Conservation (phyloP, 1,140 invertebrate species). For the Nasonia giraulti region DNA sequence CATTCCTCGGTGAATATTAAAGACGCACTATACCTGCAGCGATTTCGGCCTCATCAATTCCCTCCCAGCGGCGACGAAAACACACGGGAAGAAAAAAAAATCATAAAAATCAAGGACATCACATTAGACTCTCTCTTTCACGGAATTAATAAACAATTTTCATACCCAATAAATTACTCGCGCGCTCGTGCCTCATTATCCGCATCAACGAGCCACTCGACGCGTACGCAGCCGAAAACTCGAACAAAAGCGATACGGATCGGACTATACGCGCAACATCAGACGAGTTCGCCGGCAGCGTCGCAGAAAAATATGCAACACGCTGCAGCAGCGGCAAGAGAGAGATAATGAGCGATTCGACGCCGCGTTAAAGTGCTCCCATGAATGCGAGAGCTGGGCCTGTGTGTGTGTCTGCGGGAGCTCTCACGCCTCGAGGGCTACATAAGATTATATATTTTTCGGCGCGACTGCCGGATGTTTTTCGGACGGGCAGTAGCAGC, state of each 20-base stretch:
- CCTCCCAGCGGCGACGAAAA: background rate
- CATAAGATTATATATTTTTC: constrained; percentile 28
- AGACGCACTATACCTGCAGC: constrained; percentile 26
- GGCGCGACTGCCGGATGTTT: constrained; percentile 64
- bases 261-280: background rate
- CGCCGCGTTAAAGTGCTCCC: constrained; percentile 37
- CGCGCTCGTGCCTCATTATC: background rate
- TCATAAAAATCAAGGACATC: background rate
- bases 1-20: constrained; percentile 34
- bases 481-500: constrained; percentile 66
- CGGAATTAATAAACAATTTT: constrained; percentile 48
- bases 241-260: constrained; percentile 33
- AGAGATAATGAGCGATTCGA: constrained; percentile 48
- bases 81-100: background rate
- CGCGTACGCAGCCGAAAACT: background rate
- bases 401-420: constrained; percentile 18
- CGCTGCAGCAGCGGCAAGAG: background rate
- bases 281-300: background rate
- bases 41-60: constrained; percentile 16
- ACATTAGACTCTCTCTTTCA: background rate
- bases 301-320: constrained; percentile 9
- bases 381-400: constrained; percentile 17
- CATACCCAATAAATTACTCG: constrained; percentile 48
- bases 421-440: constrained; percentile 17
- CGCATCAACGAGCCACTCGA: background rate